A percentile compares a stretch with the other conserved stretches of the same genome.
phyloP scores from a whole-genome alignment of 2,888 invertebrate genomes.

The Allacma fusca region DNA sequence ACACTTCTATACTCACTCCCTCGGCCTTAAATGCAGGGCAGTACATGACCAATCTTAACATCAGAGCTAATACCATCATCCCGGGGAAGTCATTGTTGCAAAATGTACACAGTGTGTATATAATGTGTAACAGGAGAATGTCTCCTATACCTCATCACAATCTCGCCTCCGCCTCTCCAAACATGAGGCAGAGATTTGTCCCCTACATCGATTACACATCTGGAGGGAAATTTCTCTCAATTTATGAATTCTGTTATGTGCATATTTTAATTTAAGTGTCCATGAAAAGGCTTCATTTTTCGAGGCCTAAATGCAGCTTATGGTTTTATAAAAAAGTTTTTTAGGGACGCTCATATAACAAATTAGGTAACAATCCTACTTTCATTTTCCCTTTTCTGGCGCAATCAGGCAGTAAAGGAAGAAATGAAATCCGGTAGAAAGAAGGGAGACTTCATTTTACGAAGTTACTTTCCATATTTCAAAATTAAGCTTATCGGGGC shows the following conservation, averaged over 20 bases:
- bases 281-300: background rate
- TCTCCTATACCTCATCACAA: background rate
- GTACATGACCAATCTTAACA: slow-evolving; percentile 12
- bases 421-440: background rate
- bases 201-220: background rate
- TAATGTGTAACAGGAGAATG: background rate
- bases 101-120: background rate
- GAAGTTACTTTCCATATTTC: background rate
- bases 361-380: background rate
- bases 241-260: background rate
- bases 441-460: background rate
- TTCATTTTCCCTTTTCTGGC: background rate
- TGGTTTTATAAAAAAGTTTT: slow-evolving; percentile 4
- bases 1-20: background rate
- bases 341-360: too few species aligned
- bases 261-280: background rate
- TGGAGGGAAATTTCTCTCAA: background rate
- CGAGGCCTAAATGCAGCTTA: background rate
- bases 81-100: background rate
- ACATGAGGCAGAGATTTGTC: background rate
- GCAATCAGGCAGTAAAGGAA: background rate
- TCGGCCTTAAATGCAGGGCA: too few species aligned
- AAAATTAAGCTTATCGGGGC: background rate
- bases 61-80: slow-evolving; percentile 7
- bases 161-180: background rate